Evolutionary conservation across 1,140 invertebrate species (phyloP), one percentile per base, ranked within the genome.

Genomic region (silkworm (Bombyx mori)): DNA sequence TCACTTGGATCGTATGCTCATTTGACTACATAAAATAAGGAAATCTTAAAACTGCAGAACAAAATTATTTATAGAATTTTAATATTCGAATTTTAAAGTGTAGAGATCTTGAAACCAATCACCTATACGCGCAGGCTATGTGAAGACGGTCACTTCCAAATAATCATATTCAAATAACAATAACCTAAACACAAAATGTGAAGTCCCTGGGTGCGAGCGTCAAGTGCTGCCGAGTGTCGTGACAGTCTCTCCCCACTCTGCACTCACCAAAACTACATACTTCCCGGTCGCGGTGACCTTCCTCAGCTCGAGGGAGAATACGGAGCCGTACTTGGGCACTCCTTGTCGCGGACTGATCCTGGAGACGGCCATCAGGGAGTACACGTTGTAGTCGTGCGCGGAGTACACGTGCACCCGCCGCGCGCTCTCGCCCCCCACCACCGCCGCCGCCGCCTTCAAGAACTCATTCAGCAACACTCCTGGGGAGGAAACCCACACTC

Each of bases 331-430:
- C 5, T 49, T 49, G n/a, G 48, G 48, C n/a, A 49, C 48, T 10
- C 65, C 65, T 46, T 60, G 61, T n/a, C 50, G 59, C 1, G 56
- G 44, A 8, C 22, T 44, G 12, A 68, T 26, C 42, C 44, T 35
- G 0, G 64, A 54, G n/a, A 61, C 58, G 2, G 60, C 51, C 50
- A 58, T 52, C 10, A 69, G 50, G 3, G 58, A 48, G 44, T 54
- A 69, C 2, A 72, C 66, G 47, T 69, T 72, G 42, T 64, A 9
- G 50, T 72, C 69, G 22, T 72, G 69, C 5, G 66, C 69, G 10
- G 69, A 72, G 50, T 65, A 66, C 6, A 72, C 50, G 42, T 56
- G 52, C 4, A 72, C 18, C 10, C 51, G 51, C 9, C 44, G 60
- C 6, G 61, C 60, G 42, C 63, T 51, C 3, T 52, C 42, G 5